phyloP scores from a whole-genome alignment of 2,113 vertebrate genomes.

The Phrynosoma platyrhinos region DNA sequence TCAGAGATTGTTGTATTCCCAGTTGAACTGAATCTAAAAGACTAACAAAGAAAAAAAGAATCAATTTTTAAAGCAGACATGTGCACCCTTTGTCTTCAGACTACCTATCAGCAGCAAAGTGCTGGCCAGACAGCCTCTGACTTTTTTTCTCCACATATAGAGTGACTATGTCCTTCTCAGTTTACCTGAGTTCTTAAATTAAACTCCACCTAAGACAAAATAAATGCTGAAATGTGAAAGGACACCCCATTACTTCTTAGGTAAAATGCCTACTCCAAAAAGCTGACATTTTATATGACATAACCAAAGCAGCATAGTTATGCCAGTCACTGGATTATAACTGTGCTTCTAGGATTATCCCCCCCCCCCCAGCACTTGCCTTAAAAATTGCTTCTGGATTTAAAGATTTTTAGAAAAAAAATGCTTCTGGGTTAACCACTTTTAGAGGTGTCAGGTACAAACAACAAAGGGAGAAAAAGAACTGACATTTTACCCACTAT shows the following conservation, averaged over 20 bases:
- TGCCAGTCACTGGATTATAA: constrained; percentile 31
- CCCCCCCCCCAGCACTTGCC: not conserved
- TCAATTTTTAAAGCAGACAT: constrained; percentile 48
- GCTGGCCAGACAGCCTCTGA: constrained; percentile 24
- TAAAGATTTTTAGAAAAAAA: constrained; percentile 24
- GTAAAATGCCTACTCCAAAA: not conserved
- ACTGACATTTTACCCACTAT: constrained; percentile 19
- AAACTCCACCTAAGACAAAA: not conserved
- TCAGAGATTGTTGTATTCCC: constrained; percentile 66
- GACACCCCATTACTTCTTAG: not conserved
- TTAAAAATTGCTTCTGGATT: constrained; percentile 47
- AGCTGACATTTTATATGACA: constrained; percentile 21
- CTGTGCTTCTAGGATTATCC: constrained; percentile 21
- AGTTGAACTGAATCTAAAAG: constrained; percentile 60
- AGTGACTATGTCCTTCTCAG: constrained; percentile 13
- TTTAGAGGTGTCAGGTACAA: constrained; percentile 46
- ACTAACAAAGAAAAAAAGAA: constrained; percentile 64
- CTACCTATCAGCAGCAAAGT: constrained; percentile 50
- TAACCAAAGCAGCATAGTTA: not conserved
- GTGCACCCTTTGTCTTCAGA: constrained; percentile 42
- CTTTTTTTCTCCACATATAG: not conserved
- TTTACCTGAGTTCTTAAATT: constrained; percentile 6
- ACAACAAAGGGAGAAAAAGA: constrained; percentile 36
- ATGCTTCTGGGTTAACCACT: constrained; percentile 24
- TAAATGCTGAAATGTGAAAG: not conserved